Percentiles rank a stretch among this genome's conserved stretches.
phyloP scores from a whole-genome alignment of 1,140 invertebrate species.

The Drosophila quadrilineata region DNA sequence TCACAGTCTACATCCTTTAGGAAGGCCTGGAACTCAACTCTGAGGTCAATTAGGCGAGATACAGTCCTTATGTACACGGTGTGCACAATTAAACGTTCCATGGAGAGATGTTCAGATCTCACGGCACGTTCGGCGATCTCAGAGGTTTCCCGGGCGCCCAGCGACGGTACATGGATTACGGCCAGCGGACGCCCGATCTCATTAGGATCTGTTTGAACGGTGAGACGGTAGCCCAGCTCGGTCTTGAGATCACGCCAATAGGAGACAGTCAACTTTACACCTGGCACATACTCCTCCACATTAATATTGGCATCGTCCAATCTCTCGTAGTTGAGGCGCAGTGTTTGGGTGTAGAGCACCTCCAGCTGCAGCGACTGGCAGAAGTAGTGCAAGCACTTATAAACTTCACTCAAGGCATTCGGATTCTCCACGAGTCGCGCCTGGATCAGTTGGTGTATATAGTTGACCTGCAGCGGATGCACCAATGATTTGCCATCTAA shows the following conservation, averaged over 20 bases:
- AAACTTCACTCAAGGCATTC: slow-evolving; percentile 90
- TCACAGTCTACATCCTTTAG: slow-evolving; percentile 88
- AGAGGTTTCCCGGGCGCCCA: slow-evolving; percentile 84
- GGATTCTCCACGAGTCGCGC: slow-evolving; percentile 92
- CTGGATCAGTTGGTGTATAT: slow-evolving; percentile 95
- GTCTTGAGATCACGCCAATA: slow-evolving; percentile 95
- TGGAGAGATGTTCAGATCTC: slow-evolving; percentile 93
- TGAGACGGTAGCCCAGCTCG: slow-evolving; percentile 92
- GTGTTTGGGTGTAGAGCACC: slow-evolving; percentile 96
- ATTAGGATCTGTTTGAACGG: slow-evolving; percentile 92
- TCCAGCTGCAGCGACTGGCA: slow-evolving; percentile 97
- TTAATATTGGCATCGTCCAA: slow-evolving; percentile 95
- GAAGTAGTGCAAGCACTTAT: slow-evolving; percentile 95
- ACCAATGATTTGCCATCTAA: slow-evolving; percentile 96
- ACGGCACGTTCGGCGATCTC: slow-evolving; percentile 91
- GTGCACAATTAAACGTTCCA: slow-evolving; percentile 97
- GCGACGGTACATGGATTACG: slow-evolving; percentile 93
- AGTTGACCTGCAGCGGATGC: slow-evolving; percentile 94
- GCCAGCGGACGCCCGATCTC: slow-evolving; percentile 91
- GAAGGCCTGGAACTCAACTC: slow-evolving; percentile 89
- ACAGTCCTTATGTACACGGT: slow-evolving; percentile 96
- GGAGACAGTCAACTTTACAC: slow-evolving; percentile 93
- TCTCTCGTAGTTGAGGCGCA: slow-evolving; percentile 92
- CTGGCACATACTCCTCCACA: slow-evolving; percentile 95
- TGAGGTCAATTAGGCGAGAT: slow-evolving; percentile 90